Evolutionary conservation across 2,888 invertebrate species (phyloP).

Genomic region (Stenolophus ochropezus): DNA sequence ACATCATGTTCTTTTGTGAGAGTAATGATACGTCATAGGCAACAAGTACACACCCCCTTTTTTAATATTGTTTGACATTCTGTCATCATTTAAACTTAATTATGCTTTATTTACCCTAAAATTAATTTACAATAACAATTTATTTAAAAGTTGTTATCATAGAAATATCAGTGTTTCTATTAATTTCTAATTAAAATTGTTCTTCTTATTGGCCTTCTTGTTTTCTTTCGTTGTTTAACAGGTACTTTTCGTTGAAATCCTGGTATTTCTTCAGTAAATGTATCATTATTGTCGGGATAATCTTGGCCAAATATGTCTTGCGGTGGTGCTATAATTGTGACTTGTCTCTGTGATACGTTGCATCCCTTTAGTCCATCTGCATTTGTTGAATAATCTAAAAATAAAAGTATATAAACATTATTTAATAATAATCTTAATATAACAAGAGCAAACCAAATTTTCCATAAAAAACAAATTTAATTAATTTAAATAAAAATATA

Average conservation of each 20-base stretch:
- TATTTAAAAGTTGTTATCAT: too few relatives aligned
- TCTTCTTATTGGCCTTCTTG: conserved; percentile 2
- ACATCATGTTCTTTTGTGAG: too few relatives aligned
- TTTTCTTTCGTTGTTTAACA: background rate
- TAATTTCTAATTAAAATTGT: conserved; percentile 15
- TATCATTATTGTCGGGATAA: conserved; percentile 33
- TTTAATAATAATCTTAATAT: background rate
- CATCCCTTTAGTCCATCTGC: background rate
- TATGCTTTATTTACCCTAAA: too few relatives aligned
- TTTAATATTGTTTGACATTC: too few relatives aligned
- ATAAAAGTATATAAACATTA: background rate
- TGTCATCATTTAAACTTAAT: too few relatives aligned
- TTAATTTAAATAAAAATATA: too few relatives aligned
- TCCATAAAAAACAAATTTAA: too few relatives aligned
- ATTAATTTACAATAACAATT: too few relatives aligned
- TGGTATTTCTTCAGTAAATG: background rate
- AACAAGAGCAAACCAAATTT: too few relatives aligned
- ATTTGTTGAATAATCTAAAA: conserved; percentile 5
- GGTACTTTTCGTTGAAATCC: background rate
- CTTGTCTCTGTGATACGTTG: conserved; percentile 45
- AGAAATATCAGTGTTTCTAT: background rate
- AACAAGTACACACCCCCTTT: too few relatives aligned
- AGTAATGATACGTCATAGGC: too few relatives aligned
- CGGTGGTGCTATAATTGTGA: conserved; percentile 34
- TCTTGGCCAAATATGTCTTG: conserved; percentile 5